Conservation (phyloP, 1,140 invertebrate species). For the Ceratosolen solmsi region DNA sequence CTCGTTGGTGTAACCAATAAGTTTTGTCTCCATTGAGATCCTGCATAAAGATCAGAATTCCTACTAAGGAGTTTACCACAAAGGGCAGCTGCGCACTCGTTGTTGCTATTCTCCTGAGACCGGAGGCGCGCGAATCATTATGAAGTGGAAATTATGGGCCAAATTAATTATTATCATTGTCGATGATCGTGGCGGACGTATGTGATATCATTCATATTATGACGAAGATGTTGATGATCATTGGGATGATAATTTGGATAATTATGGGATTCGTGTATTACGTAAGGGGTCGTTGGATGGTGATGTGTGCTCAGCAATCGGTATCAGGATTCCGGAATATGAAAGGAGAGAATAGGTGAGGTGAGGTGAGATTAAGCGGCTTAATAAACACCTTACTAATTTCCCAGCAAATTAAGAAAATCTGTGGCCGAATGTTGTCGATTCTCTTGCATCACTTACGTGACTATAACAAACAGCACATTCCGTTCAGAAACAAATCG, state of each 20-base stretch:
- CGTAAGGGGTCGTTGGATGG: constrained; percentile 57
- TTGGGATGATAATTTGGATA: constrained; percentile 34
- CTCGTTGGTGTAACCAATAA: neutral
- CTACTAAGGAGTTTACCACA: constrained; percentile 15
- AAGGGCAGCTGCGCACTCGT: neutral
- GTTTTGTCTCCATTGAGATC: constrained; percentile 15
- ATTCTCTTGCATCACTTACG: constrained; percentile 71
- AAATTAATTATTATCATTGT: neutral
- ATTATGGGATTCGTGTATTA: neutral
- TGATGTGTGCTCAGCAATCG: too few relatives aligned
- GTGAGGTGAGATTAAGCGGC: constrained; percentile 48
- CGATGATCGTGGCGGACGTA: neutral
- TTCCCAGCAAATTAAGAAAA: constrained; percentile 67
- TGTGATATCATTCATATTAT: neutral
- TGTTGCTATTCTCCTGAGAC: constrained; percentile 5
- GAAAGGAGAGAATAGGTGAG: neutral
- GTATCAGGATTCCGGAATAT: constrained; percentile 57
- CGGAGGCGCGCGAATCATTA: neutral
- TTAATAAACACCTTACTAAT: constrained; percentile 66
- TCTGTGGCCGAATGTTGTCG: constrained; percentile 63
- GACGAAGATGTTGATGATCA: constrained; percentile 22
- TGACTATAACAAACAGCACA: constrained; percentile 73
- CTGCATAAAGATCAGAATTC: constrained; percentile 41
- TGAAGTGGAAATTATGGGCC: too few relatives aligned
- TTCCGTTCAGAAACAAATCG: constrained; percentile 62